phyloP scores from a whole-genome alignment of 2,113 vertebrate genomes.

The Thryonomys swinderianus region DNA sequence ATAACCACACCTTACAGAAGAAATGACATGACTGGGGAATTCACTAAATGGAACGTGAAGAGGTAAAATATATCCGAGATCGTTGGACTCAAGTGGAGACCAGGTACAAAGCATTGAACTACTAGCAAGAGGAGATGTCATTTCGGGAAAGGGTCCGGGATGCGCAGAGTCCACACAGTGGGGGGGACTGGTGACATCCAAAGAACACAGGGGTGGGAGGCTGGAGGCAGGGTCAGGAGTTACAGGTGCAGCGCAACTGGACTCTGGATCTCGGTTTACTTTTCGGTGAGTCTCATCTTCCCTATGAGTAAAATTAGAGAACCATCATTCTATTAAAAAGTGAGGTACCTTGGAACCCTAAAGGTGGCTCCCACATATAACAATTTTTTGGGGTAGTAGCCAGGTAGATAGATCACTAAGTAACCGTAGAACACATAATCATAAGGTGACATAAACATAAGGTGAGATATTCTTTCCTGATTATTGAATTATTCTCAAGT shows the following conservation, averaged over 20 bases:
- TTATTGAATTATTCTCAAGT: not conserved
- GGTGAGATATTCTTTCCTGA: not conserved
- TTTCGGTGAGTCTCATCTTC: not conserved
- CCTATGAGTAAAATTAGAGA: not conserved
- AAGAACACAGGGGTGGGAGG: not conserved
- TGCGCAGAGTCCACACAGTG: not conserved
- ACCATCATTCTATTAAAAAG: not conserved
- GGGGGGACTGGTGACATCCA: not conserved
- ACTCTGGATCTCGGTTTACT: not conserved
- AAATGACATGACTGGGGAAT: not conserved
- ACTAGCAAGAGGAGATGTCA: accelerated
- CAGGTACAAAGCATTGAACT: not conserved
- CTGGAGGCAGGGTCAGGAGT: too few relatives aligned
- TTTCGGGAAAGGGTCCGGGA: not conserved
- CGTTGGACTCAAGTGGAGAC: not conserved
- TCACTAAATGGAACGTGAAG: not conserved
- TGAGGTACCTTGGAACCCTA: not conserved
- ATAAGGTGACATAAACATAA: too few relatives aligned
- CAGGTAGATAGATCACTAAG: not conserved
- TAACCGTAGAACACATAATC: not conserved
- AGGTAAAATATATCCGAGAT: not conserved
- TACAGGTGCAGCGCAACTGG: too few relatives aligned
- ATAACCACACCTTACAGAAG: not conserved
- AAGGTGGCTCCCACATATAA: not conserved
- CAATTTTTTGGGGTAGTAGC: not conserved